Conservation (phyloP, 2,888 invertebrate genomes). For the Epiblema foenella region DNA sequence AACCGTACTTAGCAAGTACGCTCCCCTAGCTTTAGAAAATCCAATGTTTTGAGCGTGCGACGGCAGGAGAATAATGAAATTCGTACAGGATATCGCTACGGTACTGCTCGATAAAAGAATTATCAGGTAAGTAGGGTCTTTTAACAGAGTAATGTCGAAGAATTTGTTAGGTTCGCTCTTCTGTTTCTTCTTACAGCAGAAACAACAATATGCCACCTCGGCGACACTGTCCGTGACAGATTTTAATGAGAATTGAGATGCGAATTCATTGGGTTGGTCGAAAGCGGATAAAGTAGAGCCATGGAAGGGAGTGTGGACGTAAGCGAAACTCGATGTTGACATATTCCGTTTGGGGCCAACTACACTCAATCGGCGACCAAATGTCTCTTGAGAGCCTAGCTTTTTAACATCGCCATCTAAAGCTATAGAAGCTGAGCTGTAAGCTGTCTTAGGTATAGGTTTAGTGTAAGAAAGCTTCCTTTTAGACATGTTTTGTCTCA, state of each 20-base stretch:
- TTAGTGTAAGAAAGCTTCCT: conserved; percentile 70
- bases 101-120: conserved; percentile 93
- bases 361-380: conserved; percentile 67
- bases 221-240: conserved; percentile 86
- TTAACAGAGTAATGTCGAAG: conserved; percentile 89
- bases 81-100: conserved; percentile 94
- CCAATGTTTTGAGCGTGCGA: conserved; percentile 89
- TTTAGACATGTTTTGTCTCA: conserved; percentile 69
- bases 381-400: conserved; percentile 70
- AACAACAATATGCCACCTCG: conserved; percentile 76
- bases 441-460: conserved; percentile 65
- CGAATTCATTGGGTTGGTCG: conserved; percentile 90
- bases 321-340: conserved; percentile 92
- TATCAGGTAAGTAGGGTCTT: conserved; percentile 91
- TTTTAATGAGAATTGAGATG: conserved; percentile 90
- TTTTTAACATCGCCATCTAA: conserved; percentile 85
- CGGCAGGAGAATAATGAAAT: conserved; percentile 93
- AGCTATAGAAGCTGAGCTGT: conserved; percentile 86
- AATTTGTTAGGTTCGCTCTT: conserved; percentile 84
- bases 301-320: conserved; percentile 93
- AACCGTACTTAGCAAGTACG: conserved; percentile 91
- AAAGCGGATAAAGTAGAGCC: conserved; percentile 92
- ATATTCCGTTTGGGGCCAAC: conserved; percentile 86
- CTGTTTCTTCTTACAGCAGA: conserved; percentile 71
- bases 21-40: conserved; percentile 89